Evolutionary conservation across 2,888 invertebrate genomes (phyloP), one percentile per base, ranked within the genome.

Genomic region (Hypolimnas misippus): DNA sequence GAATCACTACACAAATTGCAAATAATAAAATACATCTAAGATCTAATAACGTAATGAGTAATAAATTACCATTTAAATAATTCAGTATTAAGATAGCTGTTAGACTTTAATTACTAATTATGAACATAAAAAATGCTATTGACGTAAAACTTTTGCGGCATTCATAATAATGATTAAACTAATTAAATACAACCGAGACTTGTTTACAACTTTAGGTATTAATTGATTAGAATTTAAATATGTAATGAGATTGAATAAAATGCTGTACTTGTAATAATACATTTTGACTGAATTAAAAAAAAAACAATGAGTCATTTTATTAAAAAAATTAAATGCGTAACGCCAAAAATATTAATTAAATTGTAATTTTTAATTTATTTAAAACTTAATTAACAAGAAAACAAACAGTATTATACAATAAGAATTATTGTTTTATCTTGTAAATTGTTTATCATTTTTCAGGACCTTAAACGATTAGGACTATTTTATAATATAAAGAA

Each of bases 111-210:
- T 42, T 17, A 55, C 12, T 17, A 7, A 55, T 55, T 55, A 19
- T n/a, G 42, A 55, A 19, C 40, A 55, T 29, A 55, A 44, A 55
- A 55, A 44, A 2, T n/a, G 40, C 31, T 31, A 56, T 33, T 56
- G 44, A 56, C 33, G 56, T 56, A 46, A 56, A 46, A 25, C 40
- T 16, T 16, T 19, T 42, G 19, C 42, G 42, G 3, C 17, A 42
- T 42, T 42, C 42, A 42, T 42, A 33, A 6, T 33, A 33, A 33
- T 33, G 40, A 40, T 40, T 40, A 40, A 16, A 14, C 7, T 7
- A 40, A 40, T 40, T 40, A 40, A 40, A 40, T 40, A 40, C 5
- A 2, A 16, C 14, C 7, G 40, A 6, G 5, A 40, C 16, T 14
- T 14, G 14, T 40, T 40, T 40, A 40, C 40, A 14, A 14, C 40